Conservation (phyloP, 2,888 invertebrate genomes). For the Leucania comma region DNA sequence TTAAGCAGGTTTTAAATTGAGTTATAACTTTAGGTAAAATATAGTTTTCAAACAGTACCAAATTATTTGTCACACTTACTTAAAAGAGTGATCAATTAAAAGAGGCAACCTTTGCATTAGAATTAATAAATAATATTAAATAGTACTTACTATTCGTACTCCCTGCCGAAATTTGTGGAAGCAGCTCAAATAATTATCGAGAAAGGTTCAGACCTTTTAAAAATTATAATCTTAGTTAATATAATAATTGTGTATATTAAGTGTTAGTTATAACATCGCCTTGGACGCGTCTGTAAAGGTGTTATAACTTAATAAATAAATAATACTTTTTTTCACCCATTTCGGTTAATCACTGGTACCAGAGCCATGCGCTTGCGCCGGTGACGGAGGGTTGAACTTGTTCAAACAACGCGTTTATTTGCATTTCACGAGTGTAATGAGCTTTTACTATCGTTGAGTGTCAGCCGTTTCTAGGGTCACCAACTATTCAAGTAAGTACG, state of each 20-base stretch:
- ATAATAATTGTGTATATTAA: too few species aligned
- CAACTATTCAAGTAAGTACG: slow-evolving; percentile 45
- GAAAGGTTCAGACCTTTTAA: too few species aligned
- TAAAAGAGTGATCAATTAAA: not conserved
- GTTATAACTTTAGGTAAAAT: too few species aligned
- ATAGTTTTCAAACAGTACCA: too few species aligned
- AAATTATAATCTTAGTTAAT: too few species aligned
- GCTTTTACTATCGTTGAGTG: slow-evolving; percentile 78
- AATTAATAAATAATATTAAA: slow-evolving; percentile 21
- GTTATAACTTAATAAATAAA: too few species aligned
- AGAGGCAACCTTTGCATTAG: not conserved
- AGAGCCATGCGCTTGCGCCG: slow-evolving; percentile 53
- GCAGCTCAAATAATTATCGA: too few species aligned
- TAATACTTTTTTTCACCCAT: too few species aligned
- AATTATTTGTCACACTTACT: not conserved
- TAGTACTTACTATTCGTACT: not conserved
- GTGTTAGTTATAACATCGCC: too few species aligned
- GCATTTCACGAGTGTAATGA: slow-evolving; percentile 82
- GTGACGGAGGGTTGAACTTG: slow-evolving; percentile 72
- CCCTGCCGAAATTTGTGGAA: too few species aligned
- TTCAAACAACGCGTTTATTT: slow-evolving; percentile 84
- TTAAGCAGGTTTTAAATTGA: too few species aligned
- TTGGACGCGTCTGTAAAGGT: too few species aligned
- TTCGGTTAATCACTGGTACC: slow-evolving; percentile 55
- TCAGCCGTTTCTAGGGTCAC: slow-evolving; percentile 68